Conservation (phyloP, 1,140 invertebrate genomes). For the Delia radicum region DNA sequence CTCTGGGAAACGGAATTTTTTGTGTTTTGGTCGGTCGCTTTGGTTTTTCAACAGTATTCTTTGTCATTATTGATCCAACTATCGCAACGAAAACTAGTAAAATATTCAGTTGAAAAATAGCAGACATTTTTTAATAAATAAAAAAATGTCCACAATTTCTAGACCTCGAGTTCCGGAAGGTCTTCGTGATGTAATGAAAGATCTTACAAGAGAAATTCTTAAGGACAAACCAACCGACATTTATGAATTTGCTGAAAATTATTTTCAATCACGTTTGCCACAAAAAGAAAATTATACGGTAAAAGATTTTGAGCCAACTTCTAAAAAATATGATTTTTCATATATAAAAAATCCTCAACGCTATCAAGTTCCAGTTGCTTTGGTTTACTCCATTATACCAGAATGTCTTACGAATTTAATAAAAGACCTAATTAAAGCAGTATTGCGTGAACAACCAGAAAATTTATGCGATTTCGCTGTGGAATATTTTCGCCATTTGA, state of each 20-base stretch:
- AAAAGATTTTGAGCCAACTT: constrained; percentile 39
- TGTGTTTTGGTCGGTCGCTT: not conserved
- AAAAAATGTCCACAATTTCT: constrained; percentile 41
- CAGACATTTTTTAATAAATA: not conserved
- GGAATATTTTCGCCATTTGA: constrained; percentile 57
- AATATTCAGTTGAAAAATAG: not conserved
- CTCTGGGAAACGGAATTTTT: not conserved
- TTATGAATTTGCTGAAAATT: constrained; percentile 58
- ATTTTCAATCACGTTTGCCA: constrained; percentile 55
- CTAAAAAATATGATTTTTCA: constrained; percentile 26
- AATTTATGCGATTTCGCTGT: constrained; percentile 58
- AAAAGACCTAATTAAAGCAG: constrained; percentile 59
- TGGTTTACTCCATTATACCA: constrained; percentile 57
- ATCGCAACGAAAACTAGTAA: constrained; percentile 29
- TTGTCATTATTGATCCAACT: constrained; percentile 2
- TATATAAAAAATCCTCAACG: constrained; percentile 37
- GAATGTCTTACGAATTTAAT: constrained; percentile 58
- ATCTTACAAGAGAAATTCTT: constrained; percentile 59
- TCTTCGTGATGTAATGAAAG: constrained; percentile 59
- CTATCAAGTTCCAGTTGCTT: constrained; percentile 42
- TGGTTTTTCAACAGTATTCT: not conserved
- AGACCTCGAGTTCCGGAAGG: constrained; percentile 58
- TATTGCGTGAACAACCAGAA: constrained; percentile 57
- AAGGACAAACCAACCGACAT: constrained; percentile 58
- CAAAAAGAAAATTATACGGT: constrained; percentile 43